Evolutionary conservation across 1,140 invertebrate genomes (phyloP), one percentile per base, ranked within the genome.

Genomic region (Bicyclus anynana): DNA sequence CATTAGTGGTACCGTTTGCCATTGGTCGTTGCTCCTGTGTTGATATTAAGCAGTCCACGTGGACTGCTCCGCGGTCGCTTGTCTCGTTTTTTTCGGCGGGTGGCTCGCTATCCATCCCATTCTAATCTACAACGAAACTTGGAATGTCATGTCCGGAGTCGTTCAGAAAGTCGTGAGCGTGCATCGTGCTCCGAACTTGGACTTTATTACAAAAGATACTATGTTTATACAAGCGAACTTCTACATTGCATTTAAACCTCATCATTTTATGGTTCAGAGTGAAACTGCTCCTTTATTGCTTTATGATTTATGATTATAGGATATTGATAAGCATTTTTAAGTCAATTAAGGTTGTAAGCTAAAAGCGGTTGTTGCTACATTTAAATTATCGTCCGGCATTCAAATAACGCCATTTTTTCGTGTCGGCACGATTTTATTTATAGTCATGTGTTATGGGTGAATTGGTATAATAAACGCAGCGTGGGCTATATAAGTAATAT

Each of bases 111-210:
- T 81, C 78, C 80, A 72, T 88, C 85, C 68, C 85, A 74, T 84
- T 88, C 85, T 88, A 86, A 86, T 86, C 80, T 88, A 84, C 85
- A 86, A 82, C 83, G 85, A 84, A 88, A 88, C 83, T 82, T 85
- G 85, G 85, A 88, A 88, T 88, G 85, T 85, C 85, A 84, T 88
- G 85, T 88, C 81, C 83, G 80, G 81, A 87, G 85, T 88, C 84
- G 85, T 88, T 88, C 85, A 83, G 81, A 86, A 85, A 88, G 85
- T 88, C 85, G 85, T 88, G 85, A 88, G 85, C 85, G 85, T 88
- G 85, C 85, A 88, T 88, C 83, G 85, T 86, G 84, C 81, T 86
- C 84, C 74, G 72, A 84, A 80, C 76, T 79, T 77, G 47, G 56
- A 55, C 53, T 55, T 53, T 71, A 62, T 70, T 63, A 61, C 62